phyloP scores from a whole-genome alignment of 2,113 vertebrate genomes.

The Gavia stellata region DNA sequence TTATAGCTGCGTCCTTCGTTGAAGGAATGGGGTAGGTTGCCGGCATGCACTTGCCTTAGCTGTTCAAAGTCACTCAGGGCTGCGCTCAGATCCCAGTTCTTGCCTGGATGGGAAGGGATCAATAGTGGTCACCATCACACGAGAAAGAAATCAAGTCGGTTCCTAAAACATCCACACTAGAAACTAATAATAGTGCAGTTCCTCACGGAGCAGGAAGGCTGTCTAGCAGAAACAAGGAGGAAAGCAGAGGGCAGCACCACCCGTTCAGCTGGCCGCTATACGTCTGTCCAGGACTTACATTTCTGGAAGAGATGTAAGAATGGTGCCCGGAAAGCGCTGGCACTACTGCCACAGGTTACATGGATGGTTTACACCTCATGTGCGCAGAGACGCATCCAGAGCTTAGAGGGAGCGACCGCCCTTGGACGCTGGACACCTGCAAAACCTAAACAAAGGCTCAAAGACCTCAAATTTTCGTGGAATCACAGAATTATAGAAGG shows the following conservation, averaged over 20 bases:
- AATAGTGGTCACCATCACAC: not conserved
- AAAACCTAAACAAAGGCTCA: not conserved
- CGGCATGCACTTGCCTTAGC: constrained; percentile 88
- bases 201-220: not conserved
- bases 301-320: not conserved
- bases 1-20: constrained; percentile 72
- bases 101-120: constrained; percentile 72
- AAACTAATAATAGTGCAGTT: fast-evolving
- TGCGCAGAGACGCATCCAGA: fast-evolving
- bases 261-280: fast-evolving
- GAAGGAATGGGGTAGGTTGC: constrained; percentile 78
- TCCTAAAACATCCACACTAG: fast-evolving
- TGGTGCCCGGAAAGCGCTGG: fast-evolving
- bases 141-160: fast-evolving
- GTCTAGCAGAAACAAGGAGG: not conserved
- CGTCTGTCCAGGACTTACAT: not conserved
- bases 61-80: constrained; percentile 94
- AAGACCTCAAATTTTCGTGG: not conserved
- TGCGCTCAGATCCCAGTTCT: constrained; percentile 95
- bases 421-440: not conserved
- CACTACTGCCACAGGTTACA: fast-evolving
- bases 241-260: not conserved
- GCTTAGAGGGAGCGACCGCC: not conserved
- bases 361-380: fast-evolving
- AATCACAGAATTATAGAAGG: too few species aligned